These are phyloP conservation scores for Panzeria rudis DNA, from an alignment of 2,888 invertebrate species.

Conservation along the genomic window DNA sequence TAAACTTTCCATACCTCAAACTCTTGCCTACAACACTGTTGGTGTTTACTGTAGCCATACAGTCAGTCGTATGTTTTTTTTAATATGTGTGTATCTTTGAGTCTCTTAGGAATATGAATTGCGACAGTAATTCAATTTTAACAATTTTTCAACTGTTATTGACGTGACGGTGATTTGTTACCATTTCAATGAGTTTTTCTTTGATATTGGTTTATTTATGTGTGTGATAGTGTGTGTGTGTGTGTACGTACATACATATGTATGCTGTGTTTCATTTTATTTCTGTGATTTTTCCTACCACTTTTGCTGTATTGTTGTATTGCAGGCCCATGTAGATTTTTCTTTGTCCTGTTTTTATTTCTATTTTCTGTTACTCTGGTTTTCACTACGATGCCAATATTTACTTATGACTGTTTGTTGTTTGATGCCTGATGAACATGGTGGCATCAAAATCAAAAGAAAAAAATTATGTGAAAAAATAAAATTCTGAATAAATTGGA, in stretches of 20 bases:
- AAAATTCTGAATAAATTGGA: conserved; percentile 5
- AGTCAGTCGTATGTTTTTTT: conserved; percentile 29
- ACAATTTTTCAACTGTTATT: conserved; percentile 83
- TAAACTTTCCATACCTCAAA: background rate
- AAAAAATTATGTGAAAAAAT: background rate
- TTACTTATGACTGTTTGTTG: conserved; percentile 62
- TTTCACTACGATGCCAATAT: conserved; percentile 62
- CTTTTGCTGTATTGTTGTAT: conserved; percentile 29
- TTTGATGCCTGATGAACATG: conserved; percentile 70
- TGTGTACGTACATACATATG: too few species aligned
- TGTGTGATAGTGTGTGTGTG: background rate
- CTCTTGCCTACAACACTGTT: background rate
- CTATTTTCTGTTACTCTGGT: conserved; percentile 33
- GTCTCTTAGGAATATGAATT: conserved; percentile 72
- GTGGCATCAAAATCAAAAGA: background rate
- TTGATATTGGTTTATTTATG: background rate
- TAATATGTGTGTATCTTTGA: conserved; percentile 38
- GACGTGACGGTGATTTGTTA: conserved; percentile 82
- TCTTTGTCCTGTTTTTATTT: conserved; percentile 14
- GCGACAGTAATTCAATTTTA: conserved; percentile 81
- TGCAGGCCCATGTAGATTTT: conserved; percentile 24
- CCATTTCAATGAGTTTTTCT: conserved; percentile 73
- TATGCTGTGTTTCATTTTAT: conserved; percentile 21
- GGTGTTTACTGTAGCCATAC: conserved; percentile 24
- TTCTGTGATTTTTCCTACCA: conserved; percentile 43